These are phyloP conservation scores for Rhodinocichla rosea DNA, from an alignment of 2,113 vertebrate species.

Conservation along the genomic window DNA sequence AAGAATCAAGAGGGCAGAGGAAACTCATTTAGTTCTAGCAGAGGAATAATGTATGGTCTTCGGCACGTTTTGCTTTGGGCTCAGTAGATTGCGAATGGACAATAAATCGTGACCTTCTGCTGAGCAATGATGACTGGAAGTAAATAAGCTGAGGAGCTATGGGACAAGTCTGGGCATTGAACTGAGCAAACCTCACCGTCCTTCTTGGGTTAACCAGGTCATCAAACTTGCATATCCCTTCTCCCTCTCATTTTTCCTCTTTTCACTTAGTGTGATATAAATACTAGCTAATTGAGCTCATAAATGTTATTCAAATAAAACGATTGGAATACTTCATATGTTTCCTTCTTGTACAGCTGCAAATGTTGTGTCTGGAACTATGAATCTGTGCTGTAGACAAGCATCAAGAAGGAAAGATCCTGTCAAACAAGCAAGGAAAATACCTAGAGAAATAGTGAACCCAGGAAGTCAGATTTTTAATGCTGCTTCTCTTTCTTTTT, in stretches of 20 bases:
- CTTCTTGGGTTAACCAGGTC: constrained; percentile 58
- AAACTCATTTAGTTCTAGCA: background rate
- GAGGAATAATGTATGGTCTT: background rate
- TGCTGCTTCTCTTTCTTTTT: constrained; percentile 47
- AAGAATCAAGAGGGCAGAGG: background rate
- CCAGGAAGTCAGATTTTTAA: constrained; percentile 36
- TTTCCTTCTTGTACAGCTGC: constrained; percentile 58
- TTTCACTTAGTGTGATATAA: constrained; percentile 58
- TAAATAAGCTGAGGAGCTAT: constrained; percentile 44
- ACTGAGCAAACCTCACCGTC: background rate
- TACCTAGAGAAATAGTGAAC: constrained; percentile 26
- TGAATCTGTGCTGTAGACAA: constrained; percentile 63
- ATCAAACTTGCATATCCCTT: constrained; percentile 59
- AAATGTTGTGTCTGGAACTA: constrained; percentile 50
- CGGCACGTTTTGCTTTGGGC: background rate
- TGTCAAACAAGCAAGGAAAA: background rate
- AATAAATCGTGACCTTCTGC: constrained; percentile 4
- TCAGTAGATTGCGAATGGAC: constrained; percentile 47
- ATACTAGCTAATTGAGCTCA: constrained; percentile 53
- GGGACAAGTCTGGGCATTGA: constrained; percentile 54
- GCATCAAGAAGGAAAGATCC: constrained; percentile 55
- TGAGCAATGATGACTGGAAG: constrained; percentile 32
- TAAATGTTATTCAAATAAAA: constrained; percentile 63
- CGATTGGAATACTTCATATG: constrained; percentile 57
- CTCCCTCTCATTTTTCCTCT: constrained; percentile 39